Base-by-base conservation (phyloP, 2,888 invertebrate genomes). In the Drosophila anceps region DNA sequence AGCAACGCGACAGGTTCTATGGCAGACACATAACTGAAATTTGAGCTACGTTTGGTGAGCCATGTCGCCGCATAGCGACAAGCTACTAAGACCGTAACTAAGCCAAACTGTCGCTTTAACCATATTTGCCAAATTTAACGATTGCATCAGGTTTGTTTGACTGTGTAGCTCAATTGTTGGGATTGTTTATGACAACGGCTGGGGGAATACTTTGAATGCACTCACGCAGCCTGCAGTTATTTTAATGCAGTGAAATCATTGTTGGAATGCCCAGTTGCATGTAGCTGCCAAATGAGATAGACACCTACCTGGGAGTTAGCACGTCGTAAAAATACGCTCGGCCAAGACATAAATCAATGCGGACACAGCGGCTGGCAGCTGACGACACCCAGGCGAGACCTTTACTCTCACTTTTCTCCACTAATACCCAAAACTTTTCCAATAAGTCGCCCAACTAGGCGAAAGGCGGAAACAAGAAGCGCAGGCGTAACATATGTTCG, bases 41-140 rank as follows among this genome's bases (percentile, higher is more conserved):
- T 58, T 68, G 27, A 66, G 65, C 54, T 69, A 71, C 69, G 60
- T 63, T 71, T 57, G 69, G 46, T 59, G 50, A 60, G 48, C 60
- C 66, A 67, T 66, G 77, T 72, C 33, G 69, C 44, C 20, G 65
- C 67, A 80, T 70, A 51, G 69, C 59, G 44, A 79, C 82, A 76
- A 68, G 63, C 65, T 27, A 20, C 20, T 29, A 8, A 44, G 60
- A 62, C 60, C 60, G 58, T 63, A 68, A 58, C 61, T 48, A 31
- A 70, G 53, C 18, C 58, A 69, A 75, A 60, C 64, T 53, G 69
- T 73, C 67, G 88, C 60, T 76, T 68, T 84, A 76, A 69, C 86
- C 86, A 88, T 86, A 90, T 86, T 90, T 90, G 90, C 85, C 86
- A 79, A 88, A 90, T 85, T 81, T 88, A 86, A 88, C 86, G 88